Percentiles rank a stretch among this genome's conserved stretches.
Evolutionary conservation across 2,113 vertebrate species (phyloP).

Genomic region (Ciconia stormi): DNA sequence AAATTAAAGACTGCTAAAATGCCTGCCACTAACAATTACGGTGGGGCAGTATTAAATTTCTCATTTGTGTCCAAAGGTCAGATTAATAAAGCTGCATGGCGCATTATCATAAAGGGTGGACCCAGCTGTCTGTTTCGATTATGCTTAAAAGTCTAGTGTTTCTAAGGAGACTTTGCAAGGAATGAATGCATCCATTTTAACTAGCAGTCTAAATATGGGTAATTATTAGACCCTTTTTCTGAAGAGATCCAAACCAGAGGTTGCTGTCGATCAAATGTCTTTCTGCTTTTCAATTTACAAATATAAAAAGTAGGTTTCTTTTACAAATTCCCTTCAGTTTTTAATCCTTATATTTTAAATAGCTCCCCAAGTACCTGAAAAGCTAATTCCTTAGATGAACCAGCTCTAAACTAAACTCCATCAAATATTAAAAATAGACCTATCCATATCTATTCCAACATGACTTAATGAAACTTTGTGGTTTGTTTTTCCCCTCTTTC

Average conservation of each 20-base stretch:
- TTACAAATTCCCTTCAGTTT: neutral
- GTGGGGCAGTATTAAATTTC: slow-evolving; percentile 74
- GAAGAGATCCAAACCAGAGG: neutral
- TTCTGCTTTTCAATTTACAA: slow-evolving; percentile 9
- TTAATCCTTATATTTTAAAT: neutral
- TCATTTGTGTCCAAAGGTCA: slow-evolving; percentile 82
- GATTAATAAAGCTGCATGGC: slow-evolving; percentile 79
- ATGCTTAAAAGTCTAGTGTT: slow-evolving; percentile 42
- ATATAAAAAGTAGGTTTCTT: neutral
- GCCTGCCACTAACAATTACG: slow-evolving; percentile 80
- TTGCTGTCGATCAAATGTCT: neutral
- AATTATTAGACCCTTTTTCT: slow-evolving; percentile 14
- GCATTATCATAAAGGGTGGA: slow-evolving; percentile 84
- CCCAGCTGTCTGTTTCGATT: slow-evolving; percentile 81
- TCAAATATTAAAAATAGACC: neutral
- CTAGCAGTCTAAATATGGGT: neutral
- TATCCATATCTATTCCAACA: neutral
- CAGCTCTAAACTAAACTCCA: neutral
- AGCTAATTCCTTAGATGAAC: neutral
- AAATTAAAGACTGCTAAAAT: slow-evolving; percentile 77
- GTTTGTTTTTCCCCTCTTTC: neutral
- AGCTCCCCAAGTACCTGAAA: neutral
- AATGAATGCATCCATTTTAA: slow-evolving; percentile 35
- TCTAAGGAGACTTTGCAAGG: slow-evolving; percentile 48
- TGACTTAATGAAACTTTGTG: neutral